Percentiles rank a stretch among this genome's conserved stretches.
phyloP scores from a whole-genome alignment of 2,113 vertebrate species.

The Dasyprocta punctata region DNA sequence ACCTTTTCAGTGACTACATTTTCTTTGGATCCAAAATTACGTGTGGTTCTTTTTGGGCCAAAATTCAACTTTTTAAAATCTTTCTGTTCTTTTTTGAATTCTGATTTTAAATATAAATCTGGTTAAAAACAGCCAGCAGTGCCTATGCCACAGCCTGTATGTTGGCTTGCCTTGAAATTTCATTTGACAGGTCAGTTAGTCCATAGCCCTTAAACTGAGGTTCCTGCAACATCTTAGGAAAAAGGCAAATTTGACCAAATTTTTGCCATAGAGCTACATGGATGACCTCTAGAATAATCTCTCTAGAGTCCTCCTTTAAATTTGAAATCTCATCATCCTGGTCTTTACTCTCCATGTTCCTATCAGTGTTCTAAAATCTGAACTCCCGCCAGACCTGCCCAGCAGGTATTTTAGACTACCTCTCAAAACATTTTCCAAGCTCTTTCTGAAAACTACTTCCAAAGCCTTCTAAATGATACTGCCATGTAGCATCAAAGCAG shows the following conservation, averaged over 20 bases:
- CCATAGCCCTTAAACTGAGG: not conserved
- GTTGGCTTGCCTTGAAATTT: not conserved
- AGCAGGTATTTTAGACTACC: not conserved
- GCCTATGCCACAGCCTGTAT: not conserved
- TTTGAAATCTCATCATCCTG: not conserved
- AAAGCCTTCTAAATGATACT: not conserved
- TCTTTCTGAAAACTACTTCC: not conserved
- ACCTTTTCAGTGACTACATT: not conserved
- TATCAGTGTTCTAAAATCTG: not conserved
- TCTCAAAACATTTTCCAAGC: not conserved
- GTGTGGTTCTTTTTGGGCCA: not conserved
- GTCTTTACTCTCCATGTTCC: not conserved
- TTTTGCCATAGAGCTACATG: not conserved
- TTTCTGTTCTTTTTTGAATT: not conserved
- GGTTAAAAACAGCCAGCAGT: not conserved
- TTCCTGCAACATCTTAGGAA: not conserved
- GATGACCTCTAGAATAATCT: not conserved
- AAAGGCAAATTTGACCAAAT: not conserved
- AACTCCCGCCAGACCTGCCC: not conserved
- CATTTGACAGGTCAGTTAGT: not conserved
- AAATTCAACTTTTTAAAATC: not conserved
- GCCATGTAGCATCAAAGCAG: not conserved
- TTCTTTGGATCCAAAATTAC: not conserved
- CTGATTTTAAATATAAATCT: not conserved
- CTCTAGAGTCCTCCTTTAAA: not conserved